Conservation (phyloP, 2,113 vertebrate genomes). For the Zapus hudsonius region DNA sequence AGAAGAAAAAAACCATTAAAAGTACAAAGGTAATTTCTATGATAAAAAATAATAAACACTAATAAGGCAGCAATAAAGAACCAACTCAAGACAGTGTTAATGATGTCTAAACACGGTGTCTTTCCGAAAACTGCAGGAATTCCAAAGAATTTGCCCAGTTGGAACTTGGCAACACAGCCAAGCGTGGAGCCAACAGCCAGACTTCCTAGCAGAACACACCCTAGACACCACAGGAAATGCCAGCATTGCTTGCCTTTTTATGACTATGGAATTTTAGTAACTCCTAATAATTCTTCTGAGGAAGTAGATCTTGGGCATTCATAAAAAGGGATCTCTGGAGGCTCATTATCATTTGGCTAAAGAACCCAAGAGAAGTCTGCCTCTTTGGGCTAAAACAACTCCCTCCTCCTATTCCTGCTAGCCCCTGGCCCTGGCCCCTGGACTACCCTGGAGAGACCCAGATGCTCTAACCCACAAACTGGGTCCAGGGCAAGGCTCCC, state of each 20-base stretch:
- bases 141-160: neutral
- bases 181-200: neutral
- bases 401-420: neutral
- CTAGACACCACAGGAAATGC: neutral
- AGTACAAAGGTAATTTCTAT: slow-evolving; percentile 17
- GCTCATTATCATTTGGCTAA: neutral
- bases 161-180: neutral
- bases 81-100: neutral
- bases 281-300: neutral
- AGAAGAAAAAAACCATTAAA: slow-evolving; percentile 14
- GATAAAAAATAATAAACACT: neutral
- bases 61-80: slow-evolving; percentile 30
- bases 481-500: neutral
- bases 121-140: neutral
- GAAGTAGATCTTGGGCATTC: neutral
- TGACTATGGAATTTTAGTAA: neutral
- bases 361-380: neutral
- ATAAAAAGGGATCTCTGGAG: neutral
- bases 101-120: neutral
- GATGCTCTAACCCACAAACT: neutral
- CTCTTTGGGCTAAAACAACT: neutral
- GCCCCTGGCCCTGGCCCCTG: no score
- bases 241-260: neutral
- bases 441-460: neutral
- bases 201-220: neutral